Base-by-base conservation (phyloP, 2,113 vertebrate species). In the Vidua chalybeata region DNA sequence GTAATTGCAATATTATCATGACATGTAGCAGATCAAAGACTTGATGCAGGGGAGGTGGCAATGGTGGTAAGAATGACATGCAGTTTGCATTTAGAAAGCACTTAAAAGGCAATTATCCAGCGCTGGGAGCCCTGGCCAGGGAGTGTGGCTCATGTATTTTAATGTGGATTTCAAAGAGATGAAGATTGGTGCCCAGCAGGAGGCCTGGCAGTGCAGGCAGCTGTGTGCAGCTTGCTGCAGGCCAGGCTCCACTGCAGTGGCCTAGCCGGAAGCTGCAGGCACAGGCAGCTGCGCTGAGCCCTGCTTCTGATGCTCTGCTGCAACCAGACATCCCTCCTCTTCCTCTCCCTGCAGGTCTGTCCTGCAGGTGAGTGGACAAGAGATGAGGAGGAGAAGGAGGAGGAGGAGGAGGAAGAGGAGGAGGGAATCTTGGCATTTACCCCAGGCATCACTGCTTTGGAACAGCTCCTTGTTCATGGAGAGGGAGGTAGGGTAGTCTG, bases 1-100 rank as follows among this genome's bases (percentile, higher is more conserved):
- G 88, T 95, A 96, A 97, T 96, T 96, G 94, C 96, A 96, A 93
- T 97, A 94, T 96, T 97, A 94, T 95, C 93, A 84, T 93, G 96
- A 94, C 92, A 94, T 19, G n/a, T 3, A 87, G 93, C 15, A 86
- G 96, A 94, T 96, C 96, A 96, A 96, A 97, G 94, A 16, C 92
- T 86, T 84, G 84, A 83, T 94, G 93, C 92, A 86, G 90, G 58
- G 92, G 92, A 94, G 90, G 96, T 94, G 93, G 92, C 93, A 56
- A 39, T 67, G 33, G 56, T 52, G 83, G 73, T 90, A 55, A 86
- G 85, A 92, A 93, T 96, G 90, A 96, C 93, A 92, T 90, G 77
- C 93, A 81, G 93, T 92, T 96, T 96, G 94, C 92, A 95, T 95
- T 96, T 96, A 93, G 96, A 95, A 96, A 96, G 96, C 96, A 95